Evolutionary conservation across 2,888 invertebrate species (phyloP), one percentile per base, ranked within the genome.

Genomic region (Cynaeus angustus): DNA sequence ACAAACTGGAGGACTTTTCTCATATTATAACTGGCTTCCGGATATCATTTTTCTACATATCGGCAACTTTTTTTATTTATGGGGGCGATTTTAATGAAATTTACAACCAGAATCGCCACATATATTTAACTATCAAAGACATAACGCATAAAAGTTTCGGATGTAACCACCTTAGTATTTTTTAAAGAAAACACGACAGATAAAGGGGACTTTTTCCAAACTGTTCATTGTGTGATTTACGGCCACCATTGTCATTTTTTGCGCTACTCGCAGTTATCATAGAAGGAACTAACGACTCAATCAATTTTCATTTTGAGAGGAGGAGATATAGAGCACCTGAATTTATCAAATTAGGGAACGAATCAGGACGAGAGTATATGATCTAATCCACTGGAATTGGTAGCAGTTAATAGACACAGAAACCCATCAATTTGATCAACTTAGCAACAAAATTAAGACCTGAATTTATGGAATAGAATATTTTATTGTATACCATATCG

Each of bases 11-110:
- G 28, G n/a, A 45, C 46, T 41, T 45, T 38, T 21, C 37, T 16
- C 21, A n/a, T 37, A 30, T 50, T 10, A 41, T 26, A 46, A 16
- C 13, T 13, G 1, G 33, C 33, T 10, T 33, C 12, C 4, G 33
- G 13, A 33, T 30, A 33, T 33, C 53, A 7, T 58, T 45, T 58
- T 13, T 33, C 33, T 12, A 13, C 41, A 58, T 58, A 58, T 58
- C 58, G 58, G 58, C 43, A 55, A 55, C 33, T 55, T 59, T 43
- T 56, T 43, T 59, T 59, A 59, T 59, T 59, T 59, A 59, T 46
- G 59, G 45, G 33, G 28, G 28, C 59, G 45, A 59, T 59, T 59
- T 33, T 59, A 13, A 43, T 45, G 45, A 45, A 59, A 59, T 59
- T 59, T 59, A 46, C 46, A 14, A 12, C 33, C 59, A 30, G 28